A percentile compares a stretch with the other conserved stretches of the same genome.
These are phyloP conservation scores for Catocala nupta DNA, from an alignment of 2,888 invertebrate genomes.

Conservation along the genomic window DNA sequence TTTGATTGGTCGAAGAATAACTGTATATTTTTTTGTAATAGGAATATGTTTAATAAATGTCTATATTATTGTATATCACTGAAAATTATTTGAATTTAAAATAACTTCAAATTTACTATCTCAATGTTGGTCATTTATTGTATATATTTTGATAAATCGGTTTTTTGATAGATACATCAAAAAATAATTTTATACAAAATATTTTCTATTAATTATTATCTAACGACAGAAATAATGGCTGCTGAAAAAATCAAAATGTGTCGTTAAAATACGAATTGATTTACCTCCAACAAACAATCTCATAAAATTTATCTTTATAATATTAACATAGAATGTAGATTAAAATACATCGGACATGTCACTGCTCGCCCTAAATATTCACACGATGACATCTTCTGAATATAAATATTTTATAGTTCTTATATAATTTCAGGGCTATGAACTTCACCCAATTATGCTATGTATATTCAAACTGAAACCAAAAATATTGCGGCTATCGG, in stretches of 20 bases:
- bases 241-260: slow-evolving; percentile 17
- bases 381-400: slow-evolving; percentile 21
- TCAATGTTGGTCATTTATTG: background rate
- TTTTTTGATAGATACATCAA: slow-evolving; percentile 5
- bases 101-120: slow-evolving; percentile 8
- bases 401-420: slow-evolving; percentile 22
- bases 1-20: too few species aligned
- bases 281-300: slow-evolving; percentile 42
- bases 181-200: slow-evolving; percentile 10
- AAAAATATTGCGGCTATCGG: slow-evolving; percentile 26
- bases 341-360: slow-evolving; percentile 35
- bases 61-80: too few species aligned
- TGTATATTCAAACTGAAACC: slow-evolving; percentile 12
- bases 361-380: slow-evolving; percentile 39
- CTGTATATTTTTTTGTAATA: too few species aligned
- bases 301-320: slow-evolving; percentile 38
- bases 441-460: slow-evolving; percentile 13
- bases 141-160: slow-evolving; percentile 1
- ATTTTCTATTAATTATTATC: slow-evolving; percentile 31
- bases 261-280: slow-evolving; percentile 41
- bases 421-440: slow-evolving; percentile 23
- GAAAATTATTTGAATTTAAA: background rate
- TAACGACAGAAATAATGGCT: slow-evolving; percentile 29
- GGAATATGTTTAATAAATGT: too few species aligned
- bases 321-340: slow-evolving; percentile 33